These are phyloP conservation scores for Felis chaus DNA, from an alignment of 2,113 vertebrate genomes.

Conservation along the genomic window DNA sequence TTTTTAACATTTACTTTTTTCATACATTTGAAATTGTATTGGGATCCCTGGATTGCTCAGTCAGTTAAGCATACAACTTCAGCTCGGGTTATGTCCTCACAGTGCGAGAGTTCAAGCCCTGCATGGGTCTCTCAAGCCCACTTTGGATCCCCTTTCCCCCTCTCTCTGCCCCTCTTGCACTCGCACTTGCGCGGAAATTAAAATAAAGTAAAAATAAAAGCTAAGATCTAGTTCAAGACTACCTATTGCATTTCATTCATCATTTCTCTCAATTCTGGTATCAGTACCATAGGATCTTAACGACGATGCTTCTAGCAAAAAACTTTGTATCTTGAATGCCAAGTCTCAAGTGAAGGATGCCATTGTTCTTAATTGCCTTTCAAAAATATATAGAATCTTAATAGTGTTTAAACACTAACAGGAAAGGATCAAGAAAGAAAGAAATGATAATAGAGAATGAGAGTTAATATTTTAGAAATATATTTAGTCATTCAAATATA, in stretches of 20 bases:
- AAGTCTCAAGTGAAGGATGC: background rate
- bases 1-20: background rate
- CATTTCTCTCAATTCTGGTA: background rate
- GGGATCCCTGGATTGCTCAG: too few relatives aligned
- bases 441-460: background rate
- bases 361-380: background rate
- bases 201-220: background rate
- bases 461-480: background rate
- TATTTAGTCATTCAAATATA: background rate
- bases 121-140: too few relatives aligned
- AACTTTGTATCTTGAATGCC: background rate
- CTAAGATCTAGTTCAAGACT: background rate
- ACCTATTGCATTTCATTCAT: background rate
- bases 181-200: too few relatives aligned
- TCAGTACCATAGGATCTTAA: background rate
- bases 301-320: background rate
- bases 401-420: background rate
- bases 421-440: background rate
- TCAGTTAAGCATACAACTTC: too few relatives aligned
- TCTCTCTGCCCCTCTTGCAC: too few relatives aligned
- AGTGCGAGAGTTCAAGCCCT: too few relatives aligned
- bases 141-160: too few relatives aligned
- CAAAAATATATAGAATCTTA: background rate
- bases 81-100: too few relatives aligned
- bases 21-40: background rate